Evolutionary conservation across 1,140 invertebrate genomes (phyloP).

Genomic region (Calephelis nemesis): DNA sequence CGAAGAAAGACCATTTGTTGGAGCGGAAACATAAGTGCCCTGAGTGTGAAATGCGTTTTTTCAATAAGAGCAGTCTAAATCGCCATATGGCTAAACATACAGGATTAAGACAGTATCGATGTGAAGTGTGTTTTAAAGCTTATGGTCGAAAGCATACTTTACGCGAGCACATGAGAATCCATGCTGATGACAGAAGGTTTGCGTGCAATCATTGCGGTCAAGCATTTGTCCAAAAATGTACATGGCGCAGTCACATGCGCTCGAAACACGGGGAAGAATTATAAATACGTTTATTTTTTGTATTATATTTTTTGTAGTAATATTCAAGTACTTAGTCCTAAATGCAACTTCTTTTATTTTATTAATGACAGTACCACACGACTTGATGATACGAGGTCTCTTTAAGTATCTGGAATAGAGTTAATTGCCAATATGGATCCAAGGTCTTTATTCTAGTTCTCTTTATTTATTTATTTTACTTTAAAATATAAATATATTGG

Average conservation of each 20-base stretch:
- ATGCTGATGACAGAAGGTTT: constrained; percentile 49
- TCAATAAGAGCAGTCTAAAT: constrained; percentile 85
- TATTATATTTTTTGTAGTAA: neutral
- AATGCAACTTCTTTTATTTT: too few species aligned
- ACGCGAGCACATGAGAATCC: constrained; percentile 82
- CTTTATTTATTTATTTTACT: too few species aligned
- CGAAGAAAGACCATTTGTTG: constrained; percentile 54
- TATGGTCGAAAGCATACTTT: constrained; percentile 89
- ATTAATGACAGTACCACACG: too few species aligned
- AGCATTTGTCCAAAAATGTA: constrained; percentile 66
- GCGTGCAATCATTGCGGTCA: constrained; percentile 45
- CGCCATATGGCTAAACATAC: constrained; percentile 87
- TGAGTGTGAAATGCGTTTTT: constrained; percentile 86
- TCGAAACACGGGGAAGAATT: constrained; percentile 52
- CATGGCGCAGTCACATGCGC: constrained; percentile 59
- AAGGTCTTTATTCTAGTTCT: too few species aligned
- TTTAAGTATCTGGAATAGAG: too few species aligned
- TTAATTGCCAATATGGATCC: too few species aligned
- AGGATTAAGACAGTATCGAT: constrained; percentile 86
- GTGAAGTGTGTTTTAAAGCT: constrained; percentile 87
- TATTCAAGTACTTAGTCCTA: neutral
- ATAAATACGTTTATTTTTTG: constrained; percentile 22
- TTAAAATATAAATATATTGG: too few species aligned
- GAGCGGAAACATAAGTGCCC: constrained; percentile 48
- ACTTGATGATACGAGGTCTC: too few species aligned